A percentile compares a stretch with the other conserved stretches of the same genome.
These are phyloP conservation scores for Malacoctenus gilli DNA, from an alignment of 2,797 vertebrate species.

Conservation along the genomic window DNA sequence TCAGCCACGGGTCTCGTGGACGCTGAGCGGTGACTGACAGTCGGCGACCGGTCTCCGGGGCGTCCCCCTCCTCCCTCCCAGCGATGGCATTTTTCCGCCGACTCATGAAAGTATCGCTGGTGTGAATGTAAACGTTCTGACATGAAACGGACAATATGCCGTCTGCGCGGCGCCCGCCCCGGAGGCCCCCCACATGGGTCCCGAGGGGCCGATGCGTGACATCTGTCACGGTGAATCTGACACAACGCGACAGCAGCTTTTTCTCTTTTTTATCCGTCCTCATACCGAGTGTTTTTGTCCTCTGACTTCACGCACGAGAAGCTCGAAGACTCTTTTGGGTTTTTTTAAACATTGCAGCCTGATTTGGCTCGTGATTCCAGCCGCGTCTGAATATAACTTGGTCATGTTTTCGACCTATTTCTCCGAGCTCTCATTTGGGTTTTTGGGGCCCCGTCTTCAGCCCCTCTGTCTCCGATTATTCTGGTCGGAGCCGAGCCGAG, in stretches of 20 bases:
- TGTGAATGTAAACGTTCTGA: conserved; percentile 14
- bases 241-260: not conserved
- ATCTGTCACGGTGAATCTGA: not conserved
- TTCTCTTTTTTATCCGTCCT: not conserved
- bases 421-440: not conserved
- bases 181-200: not conserved
- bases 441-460: not conserved
- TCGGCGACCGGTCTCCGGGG: not conserved
- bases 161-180: not conserved
- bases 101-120: conserved; percentile 7
- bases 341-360: no score
- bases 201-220: conserved; percentile 12
- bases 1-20: no score
- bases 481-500: not conserved
- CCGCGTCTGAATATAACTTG: conserved; percentile 18
- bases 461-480: conserved; percentile 4
- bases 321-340: not conserved
- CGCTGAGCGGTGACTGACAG: not conserved
- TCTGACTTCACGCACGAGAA: not conserved
- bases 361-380: conserved; percentile 6
- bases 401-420: conserved; percentile 10
- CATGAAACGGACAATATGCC: conserved; percentile 18
- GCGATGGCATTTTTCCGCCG: conserved; percentile 1
- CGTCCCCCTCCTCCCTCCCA: no score
- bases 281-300: not conserved